Conservation (phyloP, 2,888 invertebrate species). For the Ametastegia equiseti region DNA sequence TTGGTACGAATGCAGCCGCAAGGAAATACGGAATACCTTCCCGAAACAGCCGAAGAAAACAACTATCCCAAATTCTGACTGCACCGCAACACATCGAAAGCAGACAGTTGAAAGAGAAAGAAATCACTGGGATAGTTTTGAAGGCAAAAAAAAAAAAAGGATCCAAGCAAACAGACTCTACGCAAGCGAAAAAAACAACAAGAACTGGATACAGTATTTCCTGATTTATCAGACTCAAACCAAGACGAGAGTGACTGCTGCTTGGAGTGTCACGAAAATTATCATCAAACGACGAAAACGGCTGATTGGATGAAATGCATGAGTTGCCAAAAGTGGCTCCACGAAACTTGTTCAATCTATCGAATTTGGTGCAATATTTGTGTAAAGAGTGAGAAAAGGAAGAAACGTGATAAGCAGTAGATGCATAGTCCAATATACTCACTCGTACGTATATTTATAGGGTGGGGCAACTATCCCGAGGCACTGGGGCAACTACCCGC, state of each 20-base stretch:
- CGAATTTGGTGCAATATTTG: no score
- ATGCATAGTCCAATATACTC: no score
- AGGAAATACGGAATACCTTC: no score
- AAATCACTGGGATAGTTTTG: neutral
- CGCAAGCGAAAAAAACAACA: neutral
- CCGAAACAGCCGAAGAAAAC: neutral
- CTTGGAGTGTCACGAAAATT: neutral
- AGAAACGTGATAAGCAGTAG: no score
- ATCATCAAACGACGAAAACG: neutral
- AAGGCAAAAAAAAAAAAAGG: neutral
- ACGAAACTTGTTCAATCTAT: no score
- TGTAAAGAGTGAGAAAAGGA: no score
- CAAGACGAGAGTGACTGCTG: neutral
- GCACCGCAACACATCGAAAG: neutral
- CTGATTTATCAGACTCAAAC: neutral
- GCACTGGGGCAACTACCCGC: neutral
- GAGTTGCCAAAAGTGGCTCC: no score
- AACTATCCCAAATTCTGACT: neutral
- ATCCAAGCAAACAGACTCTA: neutral
- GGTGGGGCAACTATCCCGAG: neutral
- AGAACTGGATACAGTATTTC: neutral
- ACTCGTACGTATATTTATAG: no score
- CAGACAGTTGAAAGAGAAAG: neutral
- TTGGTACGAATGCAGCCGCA: no score
- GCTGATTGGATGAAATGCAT: neutral